Conservation (phyloP, 2,888 invertebrate genomes). For the Molanna angustata region DNA sequence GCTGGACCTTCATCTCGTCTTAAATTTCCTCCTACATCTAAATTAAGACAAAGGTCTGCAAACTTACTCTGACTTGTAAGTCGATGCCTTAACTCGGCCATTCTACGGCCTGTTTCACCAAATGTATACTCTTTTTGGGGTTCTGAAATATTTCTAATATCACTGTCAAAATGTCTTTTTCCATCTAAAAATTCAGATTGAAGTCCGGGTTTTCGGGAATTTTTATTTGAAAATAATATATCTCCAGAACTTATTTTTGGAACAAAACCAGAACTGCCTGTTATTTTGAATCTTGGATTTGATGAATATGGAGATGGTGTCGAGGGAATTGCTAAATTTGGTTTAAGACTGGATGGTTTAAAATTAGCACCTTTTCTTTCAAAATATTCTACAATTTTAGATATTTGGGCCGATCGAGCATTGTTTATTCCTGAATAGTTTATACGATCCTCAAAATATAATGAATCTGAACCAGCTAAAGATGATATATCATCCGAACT, state of each 20-base stretch:
- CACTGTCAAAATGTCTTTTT: conserved; percentile 30
- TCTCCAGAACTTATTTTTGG: conserved; percentile 34
- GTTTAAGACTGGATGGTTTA: conserved; percentile 47
- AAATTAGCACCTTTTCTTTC: conserved; percentile 70
- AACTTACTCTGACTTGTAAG: conserved; percentile 30
- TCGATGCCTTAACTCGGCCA: conserved; percentile 34
- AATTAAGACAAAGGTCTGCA: conserved; percentile 40
- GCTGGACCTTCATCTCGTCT: conserved; percentile 36
- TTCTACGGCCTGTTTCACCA: conserved; percentile 34
- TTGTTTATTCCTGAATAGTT: conserved; percentile 53
- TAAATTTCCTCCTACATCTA: conserved; percentile 37
- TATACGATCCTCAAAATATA: conserved; percentile 65
- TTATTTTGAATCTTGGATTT: conserved; percentile 32
- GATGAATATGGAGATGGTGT: conserved; percentile 8
- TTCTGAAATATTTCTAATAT: conserved; percentile 25
- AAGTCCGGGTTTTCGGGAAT: conserved; percentile 19
- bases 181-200: conserved; percentile 29
- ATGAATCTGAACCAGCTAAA: conserved; percentile 71
- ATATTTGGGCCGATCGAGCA: conserved; percentile 67
- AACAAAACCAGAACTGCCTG: conserved; percentile 34
- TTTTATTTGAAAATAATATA: conserved; percentile 32
- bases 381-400: conserved; percentile 85
- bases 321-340: conserved; percentile 29
- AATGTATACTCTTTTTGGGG: conserved; percentile 38
- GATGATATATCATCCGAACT: conserved; percentile 84